Evolutionary conservation across 2,113 vertebrate species (phyloP).

Genomic region (Hippocampus comes): DNA sequence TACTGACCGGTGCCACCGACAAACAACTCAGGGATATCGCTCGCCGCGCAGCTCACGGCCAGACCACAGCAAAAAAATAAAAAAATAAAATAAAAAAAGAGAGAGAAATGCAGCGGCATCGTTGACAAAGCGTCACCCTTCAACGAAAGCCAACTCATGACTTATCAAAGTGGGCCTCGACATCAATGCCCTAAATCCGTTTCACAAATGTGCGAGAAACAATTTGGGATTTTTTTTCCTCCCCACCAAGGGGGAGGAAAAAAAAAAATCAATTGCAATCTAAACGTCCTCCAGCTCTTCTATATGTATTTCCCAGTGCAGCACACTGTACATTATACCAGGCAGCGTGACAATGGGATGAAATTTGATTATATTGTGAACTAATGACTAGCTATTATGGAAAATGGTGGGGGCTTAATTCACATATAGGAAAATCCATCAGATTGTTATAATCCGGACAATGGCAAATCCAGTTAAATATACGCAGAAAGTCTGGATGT

Average conservation of each 20-base stretch:
- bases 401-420: neutral
- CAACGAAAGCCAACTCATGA: slow-evolving; percentile 97
- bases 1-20: slow-evolving; percentile 27
- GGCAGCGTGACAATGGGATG: slow-evolving; percentile 59
- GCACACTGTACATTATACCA: slow-evolving; percentile 82
- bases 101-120: slow-evolving; percentile 45
- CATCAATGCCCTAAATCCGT: slow-evolving; percentile 95
- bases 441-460: slow-evolving; percentile 68
- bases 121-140: slow-evolving; percentile 85
- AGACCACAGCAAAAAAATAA: neutral
- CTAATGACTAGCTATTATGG: neutral
- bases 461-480: slow-evolving; percentile 62
- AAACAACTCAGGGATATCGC: too few species aligned
- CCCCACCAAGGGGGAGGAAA: slow-evolving; percentile 78
- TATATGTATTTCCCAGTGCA: slow-evolving; percentile 82
- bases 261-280: slow-evolving; percentile 97
- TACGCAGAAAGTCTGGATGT: slow-evolving; percentile 62
- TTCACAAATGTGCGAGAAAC: slow-evolving; percentile 96
- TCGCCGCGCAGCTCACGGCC: too few species aligned
- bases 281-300: slow-evolving; percentile 83
- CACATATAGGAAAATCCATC: slow-evolving; percentile 15
- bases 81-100: too few species aligned
- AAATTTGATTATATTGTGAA: neutral
- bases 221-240: slow-evolving; percentile 89
- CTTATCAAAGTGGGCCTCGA: slow-evolving; percentile 93